Base-by-base conservation (phyloP, 2,888 invertebrate genomes). In the Creontiades dilutus region DNA sequence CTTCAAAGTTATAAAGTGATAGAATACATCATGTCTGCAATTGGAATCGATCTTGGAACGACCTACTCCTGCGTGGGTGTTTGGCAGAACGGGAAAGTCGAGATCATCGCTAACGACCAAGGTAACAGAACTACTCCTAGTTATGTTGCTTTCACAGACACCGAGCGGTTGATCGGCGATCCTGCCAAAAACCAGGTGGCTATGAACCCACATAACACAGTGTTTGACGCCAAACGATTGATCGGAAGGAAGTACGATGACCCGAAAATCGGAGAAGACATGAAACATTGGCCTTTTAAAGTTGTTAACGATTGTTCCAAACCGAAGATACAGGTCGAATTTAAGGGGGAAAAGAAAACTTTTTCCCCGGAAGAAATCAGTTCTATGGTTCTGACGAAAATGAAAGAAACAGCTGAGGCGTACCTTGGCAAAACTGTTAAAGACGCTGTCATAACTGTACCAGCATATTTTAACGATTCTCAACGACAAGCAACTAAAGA, bases 121-220 rank as follows among this genome's bases (percentile, higher is more conserved):
- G 97, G 97, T 93, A 97, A 97, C 95, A 95, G 97, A 93, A 97
- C 97, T 91, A 97, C 97, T 92, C 97, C 97, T 90, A 96, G 96
- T 68, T 96, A 91, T 55, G 96, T 96, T 94, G 96, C 96, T 0
- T 96, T 94, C 92, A 94, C 94, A 0, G 94, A 94, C 91, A 93
- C 93, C 37, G 94, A 95, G 92, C 93, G 95, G 68, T 93, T 95
- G 92, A 93, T 94, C 91, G 94, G 92, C 23, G 92, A 92, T 89
- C 92, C 92, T 12, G 92, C 92, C 28, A 92, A 94, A 90, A 96
- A 96, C 93, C 95, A 96, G 93, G 95, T 95, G 85, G 95, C 95
- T 68, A 94, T 95, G 94, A 96, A 96, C 93, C 96, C 96, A 61
- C 94, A 92, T 92, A 96, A 96, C 94, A 96, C 96, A 0, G 95